Evolutionary conservation across 1,140 invertebrate genomes (phyloP), one percentile per base, ranked within the genome.

Genomic region (Drosophila pseudoobscura): DNA sequence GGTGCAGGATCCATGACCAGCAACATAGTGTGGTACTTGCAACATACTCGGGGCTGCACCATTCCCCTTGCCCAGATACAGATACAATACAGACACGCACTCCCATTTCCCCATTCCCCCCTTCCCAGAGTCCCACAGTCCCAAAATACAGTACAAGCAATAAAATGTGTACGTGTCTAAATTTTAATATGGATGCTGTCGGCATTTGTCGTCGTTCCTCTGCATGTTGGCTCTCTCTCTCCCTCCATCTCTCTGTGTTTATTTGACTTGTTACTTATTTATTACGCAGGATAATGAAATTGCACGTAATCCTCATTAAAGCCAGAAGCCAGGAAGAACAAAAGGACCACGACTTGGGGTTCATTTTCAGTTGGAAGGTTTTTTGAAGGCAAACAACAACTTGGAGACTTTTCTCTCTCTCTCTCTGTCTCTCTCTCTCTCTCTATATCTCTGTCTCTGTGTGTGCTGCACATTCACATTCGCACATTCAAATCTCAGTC

Each of bases 251-350:
- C 22, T 50, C 44, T 54, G 43, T 64, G 59, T 78, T 75, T 83
- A 82, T 83, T 83, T 82, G 75, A 78, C 79, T 82, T 78, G 75
- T 80, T 78, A 83, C 74, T 83, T 82, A 82, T 82, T 82, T 82
- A 82, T 78, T 78, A 59, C 75, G 56, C 24, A 56, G 70, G 46
- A 74, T 82, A 82, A 82, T 82, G 79, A 82, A 82, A 82, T 83
- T 82, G 78, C 70, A 75, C 79, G 70, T 83, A 70, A 75, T 78
- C 60, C 70, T 82, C 80, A 82, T 83, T 83, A 83, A 62, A 62
- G 47, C 68, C 47, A 71, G 46, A 11, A 11, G 31, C 9, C 31
- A 9, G 9, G 31, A 11, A 11, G 31, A 64, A 65, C 53, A 72
- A 59, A 61, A 31, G 54, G 41, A 44, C 47, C 57, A 43, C n/a